Evolutionary conservation across 2,888 invertebrate species (phyloP), one percentile per base, ranked within the genome.

Genomic region (Deroplatys truncata): DNA sequence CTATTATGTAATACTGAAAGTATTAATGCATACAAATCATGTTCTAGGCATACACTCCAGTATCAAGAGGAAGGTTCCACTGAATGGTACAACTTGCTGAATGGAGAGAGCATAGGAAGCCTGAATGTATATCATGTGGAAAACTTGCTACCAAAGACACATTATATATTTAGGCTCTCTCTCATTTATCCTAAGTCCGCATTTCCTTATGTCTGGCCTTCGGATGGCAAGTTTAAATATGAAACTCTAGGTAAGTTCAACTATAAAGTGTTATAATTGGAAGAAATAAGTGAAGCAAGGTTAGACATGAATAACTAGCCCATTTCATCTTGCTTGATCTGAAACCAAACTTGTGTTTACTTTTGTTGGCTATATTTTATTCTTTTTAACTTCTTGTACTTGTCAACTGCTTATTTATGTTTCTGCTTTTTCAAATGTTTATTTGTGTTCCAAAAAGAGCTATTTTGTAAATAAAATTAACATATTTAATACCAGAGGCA

Each of bases 161-260:
- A 95, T 90, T 98, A 98, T 92, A 96, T 96, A 91, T 97, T 98
- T 93, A 95, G 96, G 84, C 93, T 98, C 25, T 94, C 94, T 89
- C 92, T 96, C 91, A 92, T 94, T 90, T 98, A 98, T 92, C 94
- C 92, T 10, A 95, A n/a, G 93, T 94, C 86, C 93, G 94, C 91
- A 0, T 94, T 95, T 20, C 93, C 95, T 0, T 97, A 96, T 92
- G 93, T 95, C 90, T 98, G 97, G 97, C 97, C 97, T 0, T 93
- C 94, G 9, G 96, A 96, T 91, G 95, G 95, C 25, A 94, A 95
- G 86, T 97, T 97, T 92, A 95, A 95, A 20, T 98, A 96, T 92
- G 96, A 97, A 93, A 98, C 98, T 1, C 93, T 96, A 25, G 96
- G 97, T 97, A 93, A 93, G 93, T 90, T 85, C 35, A 35, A 35